A percentile compares a stretch with the other conserved stretches of the same genome.
phyloP scores from a whole-genome alignment of 2,797 vertebrate genomes.

The Acanthornis magna region DNA sequence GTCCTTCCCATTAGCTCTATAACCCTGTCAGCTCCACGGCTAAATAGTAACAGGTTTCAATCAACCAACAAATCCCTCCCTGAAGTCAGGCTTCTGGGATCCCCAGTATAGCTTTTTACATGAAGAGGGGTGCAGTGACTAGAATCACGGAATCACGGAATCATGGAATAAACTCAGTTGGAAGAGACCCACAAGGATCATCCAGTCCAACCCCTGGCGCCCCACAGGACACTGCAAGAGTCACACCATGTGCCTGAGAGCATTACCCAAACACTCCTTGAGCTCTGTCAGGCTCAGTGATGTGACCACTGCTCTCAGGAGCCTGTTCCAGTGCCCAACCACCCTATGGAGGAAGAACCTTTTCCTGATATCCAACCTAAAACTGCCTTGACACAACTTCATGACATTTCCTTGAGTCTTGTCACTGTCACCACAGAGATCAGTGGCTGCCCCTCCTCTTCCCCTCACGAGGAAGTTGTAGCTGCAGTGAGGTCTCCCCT shows the following conservation, averaged over 20 bases:
- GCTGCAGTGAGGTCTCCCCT: background rate
- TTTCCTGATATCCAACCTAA: fast-evolving
- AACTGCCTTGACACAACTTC: background rate
- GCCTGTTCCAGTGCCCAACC: fast-evolving
- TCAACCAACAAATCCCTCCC: background rate
- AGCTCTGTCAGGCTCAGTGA: background rate
- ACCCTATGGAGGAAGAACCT: fast-evolving
- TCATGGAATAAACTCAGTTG: background rate
- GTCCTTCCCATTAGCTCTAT: background rate
- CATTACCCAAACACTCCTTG: background rate
- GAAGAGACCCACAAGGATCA: background rate
- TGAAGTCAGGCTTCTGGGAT: background rate
- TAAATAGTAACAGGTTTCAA: background rate
- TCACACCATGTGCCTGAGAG: background rate
- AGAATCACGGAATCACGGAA: background rate
- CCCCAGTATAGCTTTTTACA: background rate
- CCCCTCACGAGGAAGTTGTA: fast-evolving
- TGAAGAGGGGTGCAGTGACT: background rate
- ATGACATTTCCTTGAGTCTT: fast-evolving
- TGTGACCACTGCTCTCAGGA: background rate
- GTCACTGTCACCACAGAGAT: background rate
- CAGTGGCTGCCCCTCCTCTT: fast-evolving
- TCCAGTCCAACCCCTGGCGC: background rate
- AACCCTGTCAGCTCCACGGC: background rate
- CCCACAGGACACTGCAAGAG: background rate